Percentiles rank a stretch among this genome's conserved stretches.
phyloP scores from a whole-genome alignment of 2,888 invertebrate genomes.

The Sesia bembeciformis region DNA sequence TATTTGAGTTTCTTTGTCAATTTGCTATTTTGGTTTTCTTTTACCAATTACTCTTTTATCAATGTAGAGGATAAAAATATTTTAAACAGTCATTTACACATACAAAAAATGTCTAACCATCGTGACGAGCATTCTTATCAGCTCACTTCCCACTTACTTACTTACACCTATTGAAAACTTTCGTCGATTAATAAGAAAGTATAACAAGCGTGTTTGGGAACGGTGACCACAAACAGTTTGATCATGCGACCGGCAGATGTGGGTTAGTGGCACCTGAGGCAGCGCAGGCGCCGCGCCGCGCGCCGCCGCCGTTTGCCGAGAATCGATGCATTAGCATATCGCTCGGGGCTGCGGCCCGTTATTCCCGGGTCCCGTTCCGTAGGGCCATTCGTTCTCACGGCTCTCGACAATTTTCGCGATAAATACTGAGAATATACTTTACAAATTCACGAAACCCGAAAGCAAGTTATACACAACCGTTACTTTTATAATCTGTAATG shows the following conservation, averaged over 20 bases:
- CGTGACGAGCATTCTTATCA: no score
- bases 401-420: conserved; percentile 32
- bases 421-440: conserved; percentile 5
- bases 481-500: background rate
- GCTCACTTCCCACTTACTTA: conserved; percentile 9
- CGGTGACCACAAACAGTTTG: conserved; percentile 57
- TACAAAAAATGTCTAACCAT: no score
- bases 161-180: conserved; percentile 46
- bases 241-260: conserved; percentile 57
- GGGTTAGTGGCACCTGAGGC: conserved; percentile 57
- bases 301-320: conserved; percentile 32
- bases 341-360: conserved; percentile 59
- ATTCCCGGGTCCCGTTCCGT: conserved; percentile 52
- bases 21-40: no score
- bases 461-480: background rate
- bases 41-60: no score
- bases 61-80: no score
- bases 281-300: conserved; percentile 26
- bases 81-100: no score
- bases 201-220: conserved; percentile 63
- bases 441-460: background rate
- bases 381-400: conserved; percentile 52
- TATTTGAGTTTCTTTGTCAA: no score
- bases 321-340: conserved; percentile 57
- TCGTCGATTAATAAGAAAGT: conserved; percentile 66